Conservation (phyloP, 35 echinoderm and acorn worm genomes). For the Acanthaster planci region DNA sequence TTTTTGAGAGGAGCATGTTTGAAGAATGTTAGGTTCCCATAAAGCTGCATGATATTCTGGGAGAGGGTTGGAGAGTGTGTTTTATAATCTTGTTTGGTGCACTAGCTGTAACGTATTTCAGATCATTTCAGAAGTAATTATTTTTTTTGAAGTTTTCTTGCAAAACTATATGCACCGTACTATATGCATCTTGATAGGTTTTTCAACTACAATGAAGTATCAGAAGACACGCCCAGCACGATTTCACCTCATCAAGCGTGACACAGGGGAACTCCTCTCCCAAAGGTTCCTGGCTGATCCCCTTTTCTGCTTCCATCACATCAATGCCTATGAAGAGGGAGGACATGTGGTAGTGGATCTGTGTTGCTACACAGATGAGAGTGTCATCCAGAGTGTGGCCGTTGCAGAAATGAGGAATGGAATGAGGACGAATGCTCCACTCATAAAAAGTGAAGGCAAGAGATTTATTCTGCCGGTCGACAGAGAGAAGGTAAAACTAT, state of each 20-base stretch:
- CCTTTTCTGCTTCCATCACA: constrained; percentile 86
- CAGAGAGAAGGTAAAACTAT: background rate
- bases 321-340: constrained; percentile 76
- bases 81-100: no score
- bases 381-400: constrained; percentile 10
- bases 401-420: constrained; percentile 35
- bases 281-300: constrained; percentile 61
- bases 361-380: constrained; percentile 52
- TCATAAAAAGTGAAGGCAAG: background rate
- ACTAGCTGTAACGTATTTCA: no score
- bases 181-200: no score
- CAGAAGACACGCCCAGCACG: background rate
- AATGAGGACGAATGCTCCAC: background rate
- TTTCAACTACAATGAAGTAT: background rate
- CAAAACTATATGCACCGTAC: no score
- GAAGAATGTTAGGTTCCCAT: no score
- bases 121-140: no score
- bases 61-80: no score
- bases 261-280: constrained; percentile 41
- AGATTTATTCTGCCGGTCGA: constrained; percentile 70
- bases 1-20: no score
- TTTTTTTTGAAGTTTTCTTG: background rate
- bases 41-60: no score
- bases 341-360: constrained; percentile 71
- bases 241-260: constrained; percentile 53